phyloP scores from a whole-genome alignment of 2,888 invertebrate species.

The Eilema caniola region DNA sequence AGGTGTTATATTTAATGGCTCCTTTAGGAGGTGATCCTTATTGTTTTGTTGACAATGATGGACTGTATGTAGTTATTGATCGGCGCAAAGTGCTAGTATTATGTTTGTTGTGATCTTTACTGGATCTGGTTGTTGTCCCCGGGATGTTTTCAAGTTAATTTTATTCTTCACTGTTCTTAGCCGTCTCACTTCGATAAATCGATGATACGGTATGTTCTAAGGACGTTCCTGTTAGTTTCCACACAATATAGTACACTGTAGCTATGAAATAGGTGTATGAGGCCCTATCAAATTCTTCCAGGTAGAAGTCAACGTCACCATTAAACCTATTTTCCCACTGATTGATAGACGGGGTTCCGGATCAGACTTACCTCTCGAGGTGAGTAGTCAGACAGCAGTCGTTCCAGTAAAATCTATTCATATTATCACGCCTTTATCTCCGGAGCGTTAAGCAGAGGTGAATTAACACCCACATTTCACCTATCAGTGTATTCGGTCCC shows the following conservation, averaged over 20 bases:
- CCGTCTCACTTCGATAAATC: neutral
- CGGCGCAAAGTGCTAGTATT: slow-evolving; percentile 39
- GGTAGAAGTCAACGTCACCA: neutral
- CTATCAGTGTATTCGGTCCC: too few relatives aligned
- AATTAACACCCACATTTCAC: too few relatives aligned
- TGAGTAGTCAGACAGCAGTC: too few relatives aligned
- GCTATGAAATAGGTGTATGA: neutral
- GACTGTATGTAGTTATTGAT: slow-evolving; percentile 56
- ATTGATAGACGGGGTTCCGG: too few relatives aligned
- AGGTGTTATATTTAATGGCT: slow-evolving; percentile 83
- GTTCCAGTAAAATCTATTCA: too few relatives aligned
- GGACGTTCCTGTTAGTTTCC: neutral
- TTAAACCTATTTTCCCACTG: too few relatives aligned
- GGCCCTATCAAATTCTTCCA: neutral
- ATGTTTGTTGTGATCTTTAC: slow-evolving; percentile 2
- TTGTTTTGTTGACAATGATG: slow-evolving; percentile 76
- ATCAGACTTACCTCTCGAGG: too few relatives aligned
- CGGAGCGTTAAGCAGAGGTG: too few relatives aligned
- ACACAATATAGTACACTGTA: neutral
- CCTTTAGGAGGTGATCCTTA: slow-evolving; percentile 77
- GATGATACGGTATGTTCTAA: neutral
- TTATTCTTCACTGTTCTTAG: neutral
- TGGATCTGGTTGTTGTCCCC: neutral
- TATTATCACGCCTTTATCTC: too few relatives aligned
- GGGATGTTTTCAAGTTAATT: neutral